These are phyloP conservation scores for Rhyacophila evoluta DNA, from an alignment of 2,888 invertebrate species.

Conservation along the genomic window DNA sequence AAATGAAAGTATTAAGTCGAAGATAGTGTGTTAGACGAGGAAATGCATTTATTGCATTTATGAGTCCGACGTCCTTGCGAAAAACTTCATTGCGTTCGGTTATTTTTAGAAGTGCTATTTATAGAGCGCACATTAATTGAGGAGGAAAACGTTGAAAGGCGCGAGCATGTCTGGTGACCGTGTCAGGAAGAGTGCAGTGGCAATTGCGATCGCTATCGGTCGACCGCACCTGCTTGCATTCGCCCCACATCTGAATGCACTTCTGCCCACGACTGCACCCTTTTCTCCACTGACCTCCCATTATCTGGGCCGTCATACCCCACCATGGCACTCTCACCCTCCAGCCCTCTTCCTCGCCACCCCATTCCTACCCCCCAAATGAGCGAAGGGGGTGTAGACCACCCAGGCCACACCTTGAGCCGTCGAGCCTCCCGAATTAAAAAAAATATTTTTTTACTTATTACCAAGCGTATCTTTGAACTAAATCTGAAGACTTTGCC, in stretches of 20 bases:
- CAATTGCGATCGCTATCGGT: not conserved
- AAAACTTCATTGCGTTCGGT: conserved; percentile 1
- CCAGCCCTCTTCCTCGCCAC: conserved; percentile 62
- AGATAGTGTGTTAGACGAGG: not conserved
- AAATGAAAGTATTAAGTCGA: not conserved
- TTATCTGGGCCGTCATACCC: conserved; percentile 63
- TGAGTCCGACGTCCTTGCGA: conserved; percentile 1
- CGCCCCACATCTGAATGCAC: conserved; percentile 15
- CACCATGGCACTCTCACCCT: conserved; percentile 63
- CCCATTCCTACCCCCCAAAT: conserved; percentile 62
- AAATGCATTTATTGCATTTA: not conserved
- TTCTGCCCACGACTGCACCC: conserved; percentile 64
- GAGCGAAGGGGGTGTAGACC: conserved; percentile 36
- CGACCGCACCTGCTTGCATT: conserved; percentile 20
- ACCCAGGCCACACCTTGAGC: conserved; percentile 50
- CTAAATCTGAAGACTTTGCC: not conserved
- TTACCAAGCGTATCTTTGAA: not conserved
- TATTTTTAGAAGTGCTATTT: conserved; percentile 22
- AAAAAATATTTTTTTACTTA: not conserved
- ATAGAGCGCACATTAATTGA: not conserved
- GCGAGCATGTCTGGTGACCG: conserved; percentile 12
- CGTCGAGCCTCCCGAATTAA: conserved; percentile 37
- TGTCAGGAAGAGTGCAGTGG: conserved; percentile 5
- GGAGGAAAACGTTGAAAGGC: not conserved
- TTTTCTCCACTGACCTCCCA: conserved; percentile 60